Evolutionary conservation across 2,888 invertebrate genomes (phyloP), one percentile per base, ranked within the genome.

Genomic region (Idaea dimidiata): DNA sequence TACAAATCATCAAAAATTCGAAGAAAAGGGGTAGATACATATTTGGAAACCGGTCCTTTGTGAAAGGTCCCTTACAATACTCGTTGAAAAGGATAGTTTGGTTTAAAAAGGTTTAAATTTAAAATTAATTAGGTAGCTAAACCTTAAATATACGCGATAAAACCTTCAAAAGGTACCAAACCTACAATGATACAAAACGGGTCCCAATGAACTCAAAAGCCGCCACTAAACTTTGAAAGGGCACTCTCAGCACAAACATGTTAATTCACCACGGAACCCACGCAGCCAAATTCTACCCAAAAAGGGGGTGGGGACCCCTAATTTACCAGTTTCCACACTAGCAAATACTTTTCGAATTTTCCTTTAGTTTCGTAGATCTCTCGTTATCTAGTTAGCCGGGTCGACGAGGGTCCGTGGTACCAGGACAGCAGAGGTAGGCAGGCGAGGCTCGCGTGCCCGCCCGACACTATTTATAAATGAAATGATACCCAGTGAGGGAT

Each of bases 321-420:
- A 87, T 87, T 82, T 83, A 84, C 78, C 81, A 85, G 85, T 86
- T 87, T 87, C 86, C 84, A 79, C 86, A 77, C 83, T 84, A 75
- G 83, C 84, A 83, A 88, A 89, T 89, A 89, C 88, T 88, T 90
- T 90, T 43, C 43, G 43, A 43, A 43, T 43, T 43, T 43, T 89
- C 86, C 89, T 83, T 87, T 88, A 89, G 88, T 90, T 89, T 88
- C 84, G 88, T 86, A 78, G 88, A 87, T 87, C 88, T n/a, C 89
- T 83, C 83, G 88, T 91, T 92, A 91, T 91, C 91, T 90, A 88
- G 91, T 91, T 91, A 91, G 90, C 81, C 81, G 87, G 88, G 87
- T 85, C 88, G 89, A 91, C 91, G 86, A 90, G 90, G 91, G 91
- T 91, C 84, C 87, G 86, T 86, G 14, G 56, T 69, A 68, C 71